Evolutionary conservation across 1,140 invertebrate genomes (phyloP).

Genomic region (Gerris buenoi): DNA sequence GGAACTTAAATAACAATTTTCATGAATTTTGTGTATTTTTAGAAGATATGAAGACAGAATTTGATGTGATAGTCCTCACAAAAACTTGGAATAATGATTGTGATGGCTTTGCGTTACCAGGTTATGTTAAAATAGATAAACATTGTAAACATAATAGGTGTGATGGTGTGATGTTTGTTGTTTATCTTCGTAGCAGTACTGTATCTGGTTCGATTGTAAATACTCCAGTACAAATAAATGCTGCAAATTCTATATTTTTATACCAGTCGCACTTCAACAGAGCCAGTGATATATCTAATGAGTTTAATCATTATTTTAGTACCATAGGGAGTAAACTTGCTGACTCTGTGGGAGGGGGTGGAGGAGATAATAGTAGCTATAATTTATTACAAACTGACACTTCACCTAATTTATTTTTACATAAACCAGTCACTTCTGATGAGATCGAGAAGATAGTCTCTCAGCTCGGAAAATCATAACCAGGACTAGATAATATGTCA

Average conservation of each 20-base stretch:
- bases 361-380: too few relatives aligned
- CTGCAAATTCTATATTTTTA: neutral
- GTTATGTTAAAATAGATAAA: neutral
- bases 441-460: neutral
- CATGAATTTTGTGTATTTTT: neutral
- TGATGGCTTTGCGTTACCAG: neutral
- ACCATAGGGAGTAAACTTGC: neutral
- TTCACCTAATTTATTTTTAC: neutral
- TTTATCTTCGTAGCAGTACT: neutral
- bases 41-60: neutral
- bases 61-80: neutral
- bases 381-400: neutral
- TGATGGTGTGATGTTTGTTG: neutral
- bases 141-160: neutral
- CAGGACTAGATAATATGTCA: neutral
- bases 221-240: neutral
- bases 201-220: neutral
- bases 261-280: neutral
- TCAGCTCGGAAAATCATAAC: neutral
- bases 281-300: neutral
- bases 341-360: neutral
- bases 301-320: neutral
- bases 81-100: neutral
- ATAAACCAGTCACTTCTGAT: neutral
- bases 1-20: neutral